Evolutionary conservation across 2,888 invertebrate species (phyloP), one percentile per base, ranked within the genome.

Genomic region (Alloplasta piceator): DNA sequence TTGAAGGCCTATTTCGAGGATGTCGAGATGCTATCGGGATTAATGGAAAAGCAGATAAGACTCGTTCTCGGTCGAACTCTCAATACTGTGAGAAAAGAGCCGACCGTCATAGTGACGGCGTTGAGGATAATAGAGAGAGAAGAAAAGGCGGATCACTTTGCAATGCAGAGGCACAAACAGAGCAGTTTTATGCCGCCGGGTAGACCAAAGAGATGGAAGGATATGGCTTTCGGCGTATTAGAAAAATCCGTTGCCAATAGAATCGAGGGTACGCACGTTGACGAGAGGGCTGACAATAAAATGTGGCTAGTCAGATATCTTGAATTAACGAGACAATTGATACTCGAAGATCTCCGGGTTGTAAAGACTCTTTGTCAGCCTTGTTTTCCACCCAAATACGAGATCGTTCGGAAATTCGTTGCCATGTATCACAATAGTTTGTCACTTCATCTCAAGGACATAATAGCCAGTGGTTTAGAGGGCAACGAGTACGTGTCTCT

Each of bases 401-500:
- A 98, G 88, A 99, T 99, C 84, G 96, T 98, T 66, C 96, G 97
- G 88, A 96, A 95, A 92, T 99, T 97, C 92, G 96, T 99, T 0
- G 94, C 95, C 86, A 98, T 99, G 96, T 99, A 99, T 91, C 99
- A 99, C 91, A 95, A 94, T 36, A 96, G 96, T 86, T 93, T 99
- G 76, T 97, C 97, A 0, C 94, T 94, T 81, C 96, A 97, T 93
- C 93, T 99, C 12, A 96, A 97, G 92, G 98, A 98, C 88, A 95
- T 98, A 60, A 97, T 98, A n/a, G 94, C 95, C 48, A 96, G 95
- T 86, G 98, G 98, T 0, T 92, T 99, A 71, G 97, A 99, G 93
- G 99, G 98, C 52, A 99, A 99, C 91, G 99, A 99, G 92, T 98
- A 98, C 91, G 98, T 99, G 0, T 97, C 98, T 0, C 93, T 99